Base-by-base conservation (phyloP, 2,888 invertebrate species). In the Drosophila stalkeri region DNA sequence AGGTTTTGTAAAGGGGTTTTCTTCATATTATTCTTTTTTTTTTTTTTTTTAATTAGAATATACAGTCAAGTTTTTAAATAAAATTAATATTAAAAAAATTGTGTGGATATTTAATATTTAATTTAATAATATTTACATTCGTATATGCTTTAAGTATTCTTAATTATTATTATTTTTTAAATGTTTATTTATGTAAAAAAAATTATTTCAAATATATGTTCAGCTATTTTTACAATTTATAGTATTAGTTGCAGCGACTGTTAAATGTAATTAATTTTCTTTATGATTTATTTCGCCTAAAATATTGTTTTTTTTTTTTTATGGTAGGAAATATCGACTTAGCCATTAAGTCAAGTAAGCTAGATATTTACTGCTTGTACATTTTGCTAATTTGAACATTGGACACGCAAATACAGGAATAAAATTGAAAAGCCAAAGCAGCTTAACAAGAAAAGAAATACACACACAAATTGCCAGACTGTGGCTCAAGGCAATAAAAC, bases 401-500 rank as follows among this genome's bases (percentile, higher is more conserved):
- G 31, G 31, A 60, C 18, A 52, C 52, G 18, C 20, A 68, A 51
- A 44, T 27, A 51, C 41, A 35, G 41, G 39, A 61, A 54, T 66
- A 54, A 23, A 64, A 62, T 60, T 39, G 18, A 56, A 64, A 72
- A 35, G 59, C 49, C 57, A 76, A 60, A 68, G 61, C 55, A 60
- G 59, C 72, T 70, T 59, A 70, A 49, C 66, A 78, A 75, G 43
- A 59, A 60, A 6, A 33, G 54, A 71, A 64, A 64, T 41, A 37
- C 52, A 70, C 39, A 46, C 7, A 47, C 31, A 74, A 68, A 56
- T 72, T 72, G 52, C 33, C 35, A 60, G 52, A 69, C 23, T 27
- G 35, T 60, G 37, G 56, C 56, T 62, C 44, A n/a, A 37, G 39
- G 80, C 72, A 75, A 75, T 72, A 68, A 65, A 79, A 68, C 63